A percentile compares a stretch with the other conserved stretches of the same genome.
phyloP scores from a whole-genome alignment of 2,113 vertebrate genomes.

The Spea multiplicata region DNA sequence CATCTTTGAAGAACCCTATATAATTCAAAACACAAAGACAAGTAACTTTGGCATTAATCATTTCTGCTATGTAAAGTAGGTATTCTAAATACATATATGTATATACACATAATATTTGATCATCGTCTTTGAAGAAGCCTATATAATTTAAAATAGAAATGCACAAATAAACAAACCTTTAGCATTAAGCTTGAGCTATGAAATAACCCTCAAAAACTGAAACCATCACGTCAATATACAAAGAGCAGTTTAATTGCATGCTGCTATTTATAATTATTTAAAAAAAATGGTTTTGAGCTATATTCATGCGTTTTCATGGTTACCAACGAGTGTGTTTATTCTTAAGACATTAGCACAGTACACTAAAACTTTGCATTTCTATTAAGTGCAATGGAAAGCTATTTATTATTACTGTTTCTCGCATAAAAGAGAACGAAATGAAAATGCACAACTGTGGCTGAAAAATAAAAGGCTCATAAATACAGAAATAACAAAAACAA shows the following conservation, averaged over 20 bases:
- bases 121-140: too few relatives aligned
- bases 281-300: constrained; percentile 15
- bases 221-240: background rate
- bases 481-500: constrained; percentile 27
- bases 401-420: constrained; percentile 35
- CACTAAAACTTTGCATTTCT: constrained; percentile 8
- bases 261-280: background rate
- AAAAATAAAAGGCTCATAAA: background rate
- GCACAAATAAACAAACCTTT: too few relatives aligned
- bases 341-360: constrained; percentile 32
- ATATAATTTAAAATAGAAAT: too few relatives aligned
- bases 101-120: too few relatives aligned
- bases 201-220: background rate
- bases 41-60: too few relatives aligned
- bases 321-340: constrained; percentile 6
- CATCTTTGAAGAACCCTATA: too few relatives aligned
- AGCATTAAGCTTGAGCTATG: background rate
- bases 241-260: background rate
- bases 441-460: constrained; percentile 26
- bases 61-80: too few relatives aligned
- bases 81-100: too few relatives aligned
- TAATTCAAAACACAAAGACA: too few relatives aligned
- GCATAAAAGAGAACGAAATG: constrained; percentile 10
- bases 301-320: constrained; percentile 28
- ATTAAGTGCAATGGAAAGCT: constrained; percentile 27